phyloP scores from a whole-genome alignment of 2,888 invertebrate genomes.

The Orthonychiurus folsomi region DNA sequence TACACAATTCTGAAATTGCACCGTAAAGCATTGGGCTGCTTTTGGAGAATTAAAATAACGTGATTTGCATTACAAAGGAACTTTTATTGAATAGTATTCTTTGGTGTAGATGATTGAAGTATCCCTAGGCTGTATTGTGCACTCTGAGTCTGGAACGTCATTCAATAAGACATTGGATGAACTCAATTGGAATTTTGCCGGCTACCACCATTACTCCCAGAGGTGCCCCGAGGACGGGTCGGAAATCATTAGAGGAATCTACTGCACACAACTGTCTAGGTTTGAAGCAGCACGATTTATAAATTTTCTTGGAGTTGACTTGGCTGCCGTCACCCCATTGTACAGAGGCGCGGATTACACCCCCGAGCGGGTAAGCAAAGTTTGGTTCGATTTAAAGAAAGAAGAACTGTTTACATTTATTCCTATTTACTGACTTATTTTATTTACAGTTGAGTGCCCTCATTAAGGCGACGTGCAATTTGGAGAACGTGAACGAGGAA shows the following conservation, averaged over 20 bases:
- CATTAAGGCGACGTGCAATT: neutral
- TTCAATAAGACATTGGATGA: no score
- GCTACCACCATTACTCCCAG: no score
- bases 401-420: neutral
- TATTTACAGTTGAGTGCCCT: neutral
- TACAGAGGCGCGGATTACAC: neutral
- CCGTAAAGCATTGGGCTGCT: no score
- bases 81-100: no score
- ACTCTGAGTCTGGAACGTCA: no score
- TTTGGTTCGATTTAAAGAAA: neutral
- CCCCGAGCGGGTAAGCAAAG: neutral
- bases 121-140: neutral
- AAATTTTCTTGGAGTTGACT: neutral
- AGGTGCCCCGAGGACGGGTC: no score
- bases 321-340: neutral
- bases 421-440: neutral
- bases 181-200: no score
- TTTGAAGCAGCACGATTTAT: neutral
- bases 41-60: no score
- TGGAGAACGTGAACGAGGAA: neutral
- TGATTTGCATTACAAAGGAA: no score
- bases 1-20: no score
- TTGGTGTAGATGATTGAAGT: neutral
- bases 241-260: neutral
- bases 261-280: neutral